A percentile compares a stretch with the other conserved stretches of the same genome.
These are phyloP conservation scores for Leptogaster cylindrica DNA, from an alignment of 2,888 invertebrate species.

Conservation along the genomic window DNA sequence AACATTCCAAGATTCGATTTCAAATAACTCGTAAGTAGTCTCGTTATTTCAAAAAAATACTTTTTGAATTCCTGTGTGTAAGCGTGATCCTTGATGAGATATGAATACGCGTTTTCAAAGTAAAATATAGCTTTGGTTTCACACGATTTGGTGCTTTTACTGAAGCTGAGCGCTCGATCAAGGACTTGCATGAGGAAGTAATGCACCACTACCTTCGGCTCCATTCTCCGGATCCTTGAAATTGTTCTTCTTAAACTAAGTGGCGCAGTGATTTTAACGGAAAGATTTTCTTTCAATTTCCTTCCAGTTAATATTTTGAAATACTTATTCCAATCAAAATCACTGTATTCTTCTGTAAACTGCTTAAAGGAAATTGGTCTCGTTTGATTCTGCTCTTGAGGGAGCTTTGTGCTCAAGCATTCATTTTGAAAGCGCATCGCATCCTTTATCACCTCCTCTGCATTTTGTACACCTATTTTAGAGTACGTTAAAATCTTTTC, in stretches of 20 bases:
- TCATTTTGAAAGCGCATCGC: neutral
- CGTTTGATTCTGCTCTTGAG: neutral
- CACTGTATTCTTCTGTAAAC: neutral
- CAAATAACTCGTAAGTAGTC: neutral
- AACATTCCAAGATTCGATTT: neutral
- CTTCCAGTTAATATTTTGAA: neutral
- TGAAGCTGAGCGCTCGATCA: too few relatives aligned
- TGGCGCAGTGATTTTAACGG: neutral
- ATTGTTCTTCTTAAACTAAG: neutral
- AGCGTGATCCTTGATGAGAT: neutral
- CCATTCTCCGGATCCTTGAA: neutral
- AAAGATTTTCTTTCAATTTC: neutral
- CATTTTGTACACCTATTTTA: too few relatives aligned
- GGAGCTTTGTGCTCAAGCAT: neutral
- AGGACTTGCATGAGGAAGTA: too few relatives aligned
- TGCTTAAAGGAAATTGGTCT: neutral
- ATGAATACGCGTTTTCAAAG: neutral
- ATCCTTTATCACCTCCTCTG: neutral
- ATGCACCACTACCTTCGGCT: neutral
- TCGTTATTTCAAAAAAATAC: neutral
- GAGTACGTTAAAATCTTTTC: too few relatives aligned
- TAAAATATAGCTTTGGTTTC: slow-evolving; percentile 1
- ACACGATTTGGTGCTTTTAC: too few relatives aligned
- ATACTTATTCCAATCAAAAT: slow-evolving; percentile 17
- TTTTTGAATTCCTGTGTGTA: neutral